phyloP scores from a whole-genome alignment of 2,113 vertebrate genomes.

The Podarcis muralis region DNA sequence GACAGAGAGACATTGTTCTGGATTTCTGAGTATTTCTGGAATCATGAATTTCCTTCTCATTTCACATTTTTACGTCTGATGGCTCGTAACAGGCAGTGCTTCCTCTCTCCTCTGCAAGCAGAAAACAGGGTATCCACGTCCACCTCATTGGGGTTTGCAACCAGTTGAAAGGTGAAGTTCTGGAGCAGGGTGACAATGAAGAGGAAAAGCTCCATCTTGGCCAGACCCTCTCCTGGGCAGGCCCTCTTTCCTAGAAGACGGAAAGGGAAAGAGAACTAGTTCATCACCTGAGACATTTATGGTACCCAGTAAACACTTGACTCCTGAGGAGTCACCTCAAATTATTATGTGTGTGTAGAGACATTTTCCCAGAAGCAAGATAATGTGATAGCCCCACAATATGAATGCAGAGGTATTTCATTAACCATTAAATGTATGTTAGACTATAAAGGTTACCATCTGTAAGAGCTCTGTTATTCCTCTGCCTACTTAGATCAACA shows the following conservation, averaged over 20 bases:
- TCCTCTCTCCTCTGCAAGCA: rapidly evolving
- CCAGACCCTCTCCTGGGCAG: constrained; percentile 59
- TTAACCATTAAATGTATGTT: neutral
- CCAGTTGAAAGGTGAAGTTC: constrained; percentile 57
- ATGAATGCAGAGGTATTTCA: neutral
- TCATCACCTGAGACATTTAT: neutral
- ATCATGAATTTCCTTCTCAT: neutral
- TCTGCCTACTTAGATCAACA: neutral
- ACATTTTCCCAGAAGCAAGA: neutral
- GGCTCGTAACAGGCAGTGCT: neutral
- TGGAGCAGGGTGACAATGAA: constrained; percentile 62
- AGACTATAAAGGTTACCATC: neutral
- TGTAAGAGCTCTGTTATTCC: neutral
- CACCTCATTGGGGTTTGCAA: rapidly evolving
- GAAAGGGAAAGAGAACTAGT: neutral
- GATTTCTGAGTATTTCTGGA: rapidly evolving
- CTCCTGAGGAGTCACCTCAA: no score
- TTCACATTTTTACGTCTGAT: rapidly evolving
- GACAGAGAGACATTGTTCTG: neutral
- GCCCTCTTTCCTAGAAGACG: constrained; percentile 56
- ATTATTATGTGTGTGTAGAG: no score
- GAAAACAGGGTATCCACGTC: constrained; percentile 33
- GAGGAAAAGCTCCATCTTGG: constrained; percentile 62
- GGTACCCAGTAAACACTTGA: neutral
- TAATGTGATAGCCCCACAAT: neutral